Conservation (phyloP, 2,113 vertebrate genomes). For the Carassius auratus region DNA sequence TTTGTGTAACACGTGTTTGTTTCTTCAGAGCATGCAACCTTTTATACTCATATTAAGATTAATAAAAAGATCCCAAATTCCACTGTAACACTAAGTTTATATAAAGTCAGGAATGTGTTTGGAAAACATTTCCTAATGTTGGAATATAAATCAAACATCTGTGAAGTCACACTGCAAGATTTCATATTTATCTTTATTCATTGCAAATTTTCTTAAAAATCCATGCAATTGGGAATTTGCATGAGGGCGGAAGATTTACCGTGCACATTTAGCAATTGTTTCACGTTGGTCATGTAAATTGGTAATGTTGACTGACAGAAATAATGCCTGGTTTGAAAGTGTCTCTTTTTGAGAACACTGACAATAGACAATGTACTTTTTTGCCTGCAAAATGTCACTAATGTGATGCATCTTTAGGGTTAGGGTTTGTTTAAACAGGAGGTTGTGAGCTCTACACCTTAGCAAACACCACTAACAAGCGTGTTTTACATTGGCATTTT, state of each 20-base stretch:
- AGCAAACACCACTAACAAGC: background rate
- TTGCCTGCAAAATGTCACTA: background rate
- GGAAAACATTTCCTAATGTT: background rate
- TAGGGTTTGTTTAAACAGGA: background rate
- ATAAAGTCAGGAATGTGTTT: background rate
- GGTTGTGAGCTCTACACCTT: background rate
- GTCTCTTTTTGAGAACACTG: no score
- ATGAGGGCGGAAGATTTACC: background rate
- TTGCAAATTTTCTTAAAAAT: background rate
- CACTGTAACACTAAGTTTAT: background rate
- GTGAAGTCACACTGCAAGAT: background rate
- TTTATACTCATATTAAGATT: background rate
- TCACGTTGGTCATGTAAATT: background rate
- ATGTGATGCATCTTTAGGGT: background rate
- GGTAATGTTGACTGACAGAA: background rate
- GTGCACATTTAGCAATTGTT: background rate
- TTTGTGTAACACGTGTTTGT: background rate
- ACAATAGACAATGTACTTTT: background rate
- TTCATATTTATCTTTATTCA: background rate
- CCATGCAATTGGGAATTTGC: no score
- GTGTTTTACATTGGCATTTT: slow-evolving; percentile 11
- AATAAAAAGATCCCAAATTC: slow-evolving; percentile 2
- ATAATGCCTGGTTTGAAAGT: background rate
- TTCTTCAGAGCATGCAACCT: background rate
- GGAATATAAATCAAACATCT: background rate